phyloP scores from a whole-genome alignment of 2,888 invertebrate species.

The Drosophila barbarae region DNA sequence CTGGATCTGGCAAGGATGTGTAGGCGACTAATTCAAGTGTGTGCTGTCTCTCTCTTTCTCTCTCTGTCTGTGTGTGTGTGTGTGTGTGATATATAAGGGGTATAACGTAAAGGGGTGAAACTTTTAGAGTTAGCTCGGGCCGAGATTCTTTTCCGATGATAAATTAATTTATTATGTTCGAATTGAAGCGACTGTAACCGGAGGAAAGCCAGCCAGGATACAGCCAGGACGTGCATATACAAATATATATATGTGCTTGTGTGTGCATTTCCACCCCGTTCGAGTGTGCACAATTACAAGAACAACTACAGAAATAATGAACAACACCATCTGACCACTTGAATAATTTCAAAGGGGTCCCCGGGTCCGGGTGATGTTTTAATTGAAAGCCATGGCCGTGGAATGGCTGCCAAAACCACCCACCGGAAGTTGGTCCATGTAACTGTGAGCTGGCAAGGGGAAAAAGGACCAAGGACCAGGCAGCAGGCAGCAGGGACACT shows the following conservation, averaged over 20 bases:
- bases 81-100: conserved; percentile 22
- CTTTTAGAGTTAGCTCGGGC: conserved; percentile 68
- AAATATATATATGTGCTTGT: conserved; percentile 14
- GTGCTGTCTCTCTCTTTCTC: conserved; percentile 10
- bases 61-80: background rate
- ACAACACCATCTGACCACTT: conserved; percentile 74
- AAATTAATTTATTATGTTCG: conserved; percentile 79
- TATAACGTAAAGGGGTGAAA: conserved; percentile 63
- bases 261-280: conserved; percentile 62
- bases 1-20: conserved; percentile 26
- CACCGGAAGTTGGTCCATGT: conserved; percentile 10
- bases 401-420: conserved; percentile 51
- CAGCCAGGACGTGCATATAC: background rate
- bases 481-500: too few species aligned
- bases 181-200: conserved; percentile 65
- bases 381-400: conserved; percentile 65
- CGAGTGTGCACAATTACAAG: conserved; percentile 48
- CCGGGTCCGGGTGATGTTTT: conserved; percentile 61
- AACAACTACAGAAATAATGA: conserved; percentile 65
- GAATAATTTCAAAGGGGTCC: conserved; percentile 61
- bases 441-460: conserved; percentile 5
- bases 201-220: conserved; percentile 23
- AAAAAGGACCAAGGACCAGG: background rate
- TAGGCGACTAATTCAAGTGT: conserved; percentile 56
- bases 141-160: conserved; percentile 76